Evolutionary conservation across 2,888 invertebrate species (phyloP).

Genomic region (Trichogramma evanescens): DNA sequence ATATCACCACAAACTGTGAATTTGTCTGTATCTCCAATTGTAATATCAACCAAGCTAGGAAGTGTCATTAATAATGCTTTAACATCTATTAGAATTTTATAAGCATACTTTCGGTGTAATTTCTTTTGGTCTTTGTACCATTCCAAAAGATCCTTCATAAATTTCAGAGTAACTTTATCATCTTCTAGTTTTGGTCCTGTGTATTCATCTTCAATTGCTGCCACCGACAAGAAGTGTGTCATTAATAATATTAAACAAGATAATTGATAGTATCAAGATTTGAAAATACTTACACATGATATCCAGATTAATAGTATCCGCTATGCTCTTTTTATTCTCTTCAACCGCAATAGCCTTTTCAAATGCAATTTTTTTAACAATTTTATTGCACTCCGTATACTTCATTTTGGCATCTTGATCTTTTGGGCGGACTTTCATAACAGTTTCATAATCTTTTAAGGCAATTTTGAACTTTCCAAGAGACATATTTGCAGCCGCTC

Average conservation of each 20-base stretch:
- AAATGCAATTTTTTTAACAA: conserved; percentile 90
- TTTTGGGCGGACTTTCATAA: conserved; percentile 83
- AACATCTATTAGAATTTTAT: conserved; percentile 90
- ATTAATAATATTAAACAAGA: not conserved
- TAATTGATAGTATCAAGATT: too few species aligned
- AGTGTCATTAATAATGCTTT: conserved; percentile 76
- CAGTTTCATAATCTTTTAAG: conserved; percentile 93
- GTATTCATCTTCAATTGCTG: conserved; percentile 93
- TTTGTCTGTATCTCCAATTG: conserved; percentile 76
- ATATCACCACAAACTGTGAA: conserved; percentile 99
- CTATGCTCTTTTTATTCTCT: conserved; percentile 76
- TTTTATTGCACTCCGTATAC: conserved; percentile 89
- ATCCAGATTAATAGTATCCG: conserved; percentile 83
- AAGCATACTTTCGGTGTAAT: conserved; percentile 94
- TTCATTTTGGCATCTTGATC: conserved; percentile 92
- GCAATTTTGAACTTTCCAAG: conserved; percentile 96
- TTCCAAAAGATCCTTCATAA: conserved; percentile 83
- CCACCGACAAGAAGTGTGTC: not conserved
- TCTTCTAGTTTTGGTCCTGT: conserved; percentile 82
- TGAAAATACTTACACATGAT: conserved; percentile 66
- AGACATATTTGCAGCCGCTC: conserved; percentile 96
- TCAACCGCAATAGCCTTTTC: conserved; percentile 95
- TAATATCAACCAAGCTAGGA: conserved; percentile 84
- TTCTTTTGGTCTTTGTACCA: conserved; percentile 86
- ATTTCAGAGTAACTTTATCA: conserved; percentile 80